A percentile compares a stretch with the other conserved stretches of the same genome.
phyloP scores from a whole-genome alignment of 92 coral and sea anemone genomes.

The Porites divaricata region DNA sequence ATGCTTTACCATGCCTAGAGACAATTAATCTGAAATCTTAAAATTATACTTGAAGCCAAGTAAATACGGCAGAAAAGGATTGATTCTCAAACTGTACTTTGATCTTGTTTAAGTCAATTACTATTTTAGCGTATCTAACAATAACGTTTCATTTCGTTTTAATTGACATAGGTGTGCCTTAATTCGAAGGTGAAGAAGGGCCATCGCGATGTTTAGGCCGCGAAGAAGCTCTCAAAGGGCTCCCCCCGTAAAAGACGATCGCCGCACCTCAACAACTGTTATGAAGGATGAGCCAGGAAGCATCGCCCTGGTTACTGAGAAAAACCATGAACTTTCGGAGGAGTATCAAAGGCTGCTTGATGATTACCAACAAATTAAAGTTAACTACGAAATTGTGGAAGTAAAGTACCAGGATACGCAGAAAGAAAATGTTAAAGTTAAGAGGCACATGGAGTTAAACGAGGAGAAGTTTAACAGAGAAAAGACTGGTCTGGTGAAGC shows the following conservation, averaged over 20 bases:
- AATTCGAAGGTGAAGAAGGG: not conserved
- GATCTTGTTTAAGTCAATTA: too few relatives aligned
- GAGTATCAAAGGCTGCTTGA: constrained; percentile 2
- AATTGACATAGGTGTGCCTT: not conserved
- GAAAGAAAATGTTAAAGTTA: constrained; percentile 25
- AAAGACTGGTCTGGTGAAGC: constrained; percentile 18
- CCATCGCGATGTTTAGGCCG: constrained; percentile 14
- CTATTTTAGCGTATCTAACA: constrained; percentile 1
- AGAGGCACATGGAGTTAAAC: constrained; percentile 5
- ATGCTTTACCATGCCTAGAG: too few relatives aligned
- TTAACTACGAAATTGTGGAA: not conserved
- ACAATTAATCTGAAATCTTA: not conserved
- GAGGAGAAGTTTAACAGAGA: constrained; percentile 37
- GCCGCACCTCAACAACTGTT: not conserved
- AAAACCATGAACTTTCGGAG: constrained; percentile 15
- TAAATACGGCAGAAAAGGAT: not conserved
- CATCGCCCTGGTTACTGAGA: constrained; percentile 18
- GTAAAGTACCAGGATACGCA: constrained; percentile 1
- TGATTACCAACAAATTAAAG: not conserved
- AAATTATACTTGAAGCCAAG: not conserved
- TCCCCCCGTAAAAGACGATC: not conserved
- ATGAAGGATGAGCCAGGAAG: constrained; percentile 2
- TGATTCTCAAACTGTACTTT: not conserved
- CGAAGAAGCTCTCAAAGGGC: not conserved
- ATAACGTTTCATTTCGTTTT: not conserved